A percentile compares a stretch with the other conserved stretches of the same genome.
phyloP scores from a whole-genome alignment of 2,113 vertebrate species.

The Aldabrachelys gigantea region DNA sequence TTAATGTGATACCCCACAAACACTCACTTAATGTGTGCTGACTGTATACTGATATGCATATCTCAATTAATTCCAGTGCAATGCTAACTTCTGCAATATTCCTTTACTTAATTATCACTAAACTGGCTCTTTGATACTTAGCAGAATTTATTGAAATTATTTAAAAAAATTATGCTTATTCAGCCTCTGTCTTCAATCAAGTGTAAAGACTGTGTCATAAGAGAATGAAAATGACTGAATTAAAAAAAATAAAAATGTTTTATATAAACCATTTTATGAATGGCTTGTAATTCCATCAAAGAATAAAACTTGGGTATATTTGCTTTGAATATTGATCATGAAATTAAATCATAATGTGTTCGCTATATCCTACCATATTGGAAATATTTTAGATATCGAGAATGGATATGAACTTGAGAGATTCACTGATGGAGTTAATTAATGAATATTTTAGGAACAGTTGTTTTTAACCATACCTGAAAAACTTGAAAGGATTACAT shows the following conservation, averaged over 20 bases:
- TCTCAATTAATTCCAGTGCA: conserved; percentile 47
- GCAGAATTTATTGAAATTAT: conserved; percentile 70
- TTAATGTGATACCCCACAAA: background rate
- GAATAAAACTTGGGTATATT: conserved; percentile 71
- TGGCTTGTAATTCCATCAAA: conserved; percentile 73
- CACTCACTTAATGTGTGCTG: conserved; percentile 11
- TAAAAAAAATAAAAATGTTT: conserved; percentile 38
- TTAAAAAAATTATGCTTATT: conserved; percentile 68
- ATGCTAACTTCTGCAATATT: conserved; percentile 22
- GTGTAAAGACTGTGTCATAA: conserved; percentile 63
- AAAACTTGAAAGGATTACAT: background rate
- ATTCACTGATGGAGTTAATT: conserved; percentile 35
- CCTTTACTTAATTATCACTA: conserved; percentile 52
- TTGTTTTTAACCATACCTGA: background rate
- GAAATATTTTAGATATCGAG: conserved; percentile 53
- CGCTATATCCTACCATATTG: conserved; percentile 1
- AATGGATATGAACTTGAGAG: conserved; percentile 28
- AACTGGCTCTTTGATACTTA: conserved; percentile 34
- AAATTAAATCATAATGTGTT: conserved; percentile 62
- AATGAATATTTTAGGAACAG: conserved; percentile 3
- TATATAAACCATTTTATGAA: conserved; percentile 74
- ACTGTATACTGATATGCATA: conserved; percentile 23
- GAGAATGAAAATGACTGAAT: conserved; percentile 75
- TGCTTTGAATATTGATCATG: conserved; percentile 52
- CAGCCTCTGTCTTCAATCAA: conserved; percentile 63